Evolutionary conservation across 2,888 invertebrate species (phyloP).

Genomic region (Ichneumoninae sp.): DNA sequence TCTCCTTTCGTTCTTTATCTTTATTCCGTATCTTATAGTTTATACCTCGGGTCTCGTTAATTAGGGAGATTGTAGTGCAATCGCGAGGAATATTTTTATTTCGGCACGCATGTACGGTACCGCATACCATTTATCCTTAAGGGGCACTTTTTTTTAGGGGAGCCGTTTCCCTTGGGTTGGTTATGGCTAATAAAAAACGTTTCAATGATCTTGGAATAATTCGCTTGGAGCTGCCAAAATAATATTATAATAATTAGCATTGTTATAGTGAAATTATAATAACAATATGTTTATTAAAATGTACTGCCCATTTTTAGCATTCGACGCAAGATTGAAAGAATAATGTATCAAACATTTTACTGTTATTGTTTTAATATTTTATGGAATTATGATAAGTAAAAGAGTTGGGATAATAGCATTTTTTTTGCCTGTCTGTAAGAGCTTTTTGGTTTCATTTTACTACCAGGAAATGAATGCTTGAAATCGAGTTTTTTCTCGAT

Average conservation of each 20-base stretch:
- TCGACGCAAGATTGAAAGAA: background rate
- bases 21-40: constrained; percentile 54
- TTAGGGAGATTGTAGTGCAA: constrained; percentile 48
- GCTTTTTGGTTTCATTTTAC: background rate
- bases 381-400: background rate
- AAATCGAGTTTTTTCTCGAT: background rate
- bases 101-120: background rate
- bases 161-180: background rate
- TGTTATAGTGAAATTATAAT: background rate
- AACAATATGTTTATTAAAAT: background rate
- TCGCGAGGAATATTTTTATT: constrained; percentile 60
- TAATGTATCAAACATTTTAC: background rate
- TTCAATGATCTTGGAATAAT: background rate
- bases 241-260: background rate
- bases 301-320: background rate
- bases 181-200: background rate
- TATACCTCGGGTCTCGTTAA: constrained; percentile 60
- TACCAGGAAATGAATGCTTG: background rate
- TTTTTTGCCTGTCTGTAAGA: background rate
- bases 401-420: too few relatives aligned
- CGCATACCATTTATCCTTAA: background rate
- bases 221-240: background rate
- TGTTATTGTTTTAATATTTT: background rate
- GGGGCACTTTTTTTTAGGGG: background rate
- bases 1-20: constrained; percentile 39